Percentiles rank a stretch among this genome's conserved stretches.
Conservation (phyloP, 2,888 invertebrate species). For the Drosophila antonietae region DNA sequence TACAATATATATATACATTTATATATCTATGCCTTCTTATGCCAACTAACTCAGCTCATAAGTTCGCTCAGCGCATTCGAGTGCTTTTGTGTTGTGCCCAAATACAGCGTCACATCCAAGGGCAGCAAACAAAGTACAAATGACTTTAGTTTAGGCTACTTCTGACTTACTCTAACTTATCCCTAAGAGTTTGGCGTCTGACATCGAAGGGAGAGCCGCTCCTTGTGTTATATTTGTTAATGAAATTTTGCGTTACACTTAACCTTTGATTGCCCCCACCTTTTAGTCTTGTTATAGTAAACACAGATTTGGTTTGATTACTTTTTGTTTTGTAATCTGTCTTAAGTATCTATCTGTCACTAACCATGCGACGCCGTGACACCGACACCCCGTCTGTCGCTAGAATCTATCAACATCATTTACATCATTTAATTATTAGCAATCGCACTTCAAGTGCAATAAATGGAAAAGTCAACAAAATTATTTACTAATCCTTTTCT, state of each 20-base stretch:
- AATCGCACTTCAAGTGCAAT: constrained; percentile 39
- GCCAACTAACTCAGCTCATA: constrained; percentile 31
- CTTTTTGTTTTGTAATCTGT: constrained; percentile 31
- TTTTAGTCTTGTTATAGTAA: constrained; percentile 23
- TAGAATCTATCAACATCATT: constrained; percentile 37
- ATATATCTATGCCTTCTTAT: constrained; percentile 13
- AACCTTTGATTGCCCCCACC: constrained; percentile 16
- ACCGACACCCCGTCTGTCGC: constrained; percentile 46
- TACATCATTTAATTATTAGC: constrained; percentile 30
- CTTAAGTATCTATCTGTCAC: constrained; percentile 47
- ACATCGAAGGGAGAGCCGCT: constrained; percentile 34
- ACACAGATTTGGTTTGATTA: constrained; percentile 25
- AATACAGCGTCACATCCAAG: constrained; percentile 45
- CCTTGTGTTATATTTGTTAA: constrained; percentile 31
- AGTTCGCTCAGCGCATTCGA: constrained; percentile 37
- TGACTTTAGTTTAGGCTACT: constrained; percentile 36
- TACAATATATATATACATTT: constrained; percentile 7
- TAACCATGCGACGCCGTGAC: constrained; percentile 64
- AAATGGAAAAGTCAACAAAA: constrained; percentile 51
- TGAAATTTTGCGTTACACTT: constrained; percentile 31
- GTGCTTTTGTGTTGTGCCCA: constrained; percentile 56
- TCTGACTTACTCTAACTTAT: constrained; percentile 5
- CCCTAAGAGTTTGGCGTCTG: constrained; percentile 12
- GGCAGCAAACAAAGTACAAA: constrained; percentile 51
- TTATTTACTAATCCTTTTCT: constrained; percentile 79